Evolutionary conservation across 2,888 invertebrate genomes (phyloP), one percentile per base, ranked within the genome.

Genomic region (Chamaedrilus cognettii): DNA sequence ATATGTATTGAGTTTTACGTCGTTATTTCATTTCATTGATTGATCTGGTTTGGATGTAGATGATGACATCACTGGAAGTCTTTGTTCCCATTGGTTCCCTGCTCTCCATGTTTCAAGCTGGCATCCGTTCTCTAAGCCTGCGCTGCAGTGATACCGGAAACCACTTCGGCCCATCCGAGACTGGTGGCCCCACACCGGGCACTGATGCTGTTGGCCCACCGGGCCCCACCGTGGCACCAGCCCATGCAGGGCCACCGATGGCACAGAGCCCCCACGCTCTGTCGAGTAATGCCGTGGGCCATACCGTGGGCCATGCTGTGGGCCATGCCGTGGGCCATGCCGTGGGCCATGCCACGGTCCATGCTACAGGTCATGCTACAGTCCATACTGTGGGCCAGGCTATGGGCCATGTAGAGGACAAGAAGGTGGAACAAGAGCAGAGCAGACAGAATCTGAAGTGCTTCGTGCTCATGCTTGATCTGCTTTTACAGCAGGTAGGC

Each of bases 401-500:
- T 15, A 42, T 42, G 42, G 42, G 19, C 11, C 11, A 42, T 19
- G 19, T 15, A 19, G 19, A 42, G 42, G 19, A 42, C 11, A 42
- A 42, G 42, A 42, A 42, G 11, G 42, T 15, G 11, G 19, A 42
- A 15, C 30, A 49, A 15, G 32, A 19, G 23, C 34, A 49, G 4
- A 52, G 32, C 33, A 64, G 51, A 28, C 32, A 26, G 51, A 93
- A 94, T 82, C 86, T 96, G n/a, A 92, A 93, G 0, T 96, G 96
- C 80, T 97, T 95, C 82, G 94, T 97, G 73, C 88, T 97, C 50
- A 96, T 98, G 95, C 86, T 98, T 71, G 98, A 99, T 80, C 91
- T 97, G 74, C 85, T 96, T 59, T 86, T 97, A 19, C 96, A 96
- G 86, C 98, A 99, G 88, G 92, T 92, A 72, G 71, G 23, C n/a